Conservation (phyloP, 2,888 invertebrate species). For the Icerya purchasi region DNA sequence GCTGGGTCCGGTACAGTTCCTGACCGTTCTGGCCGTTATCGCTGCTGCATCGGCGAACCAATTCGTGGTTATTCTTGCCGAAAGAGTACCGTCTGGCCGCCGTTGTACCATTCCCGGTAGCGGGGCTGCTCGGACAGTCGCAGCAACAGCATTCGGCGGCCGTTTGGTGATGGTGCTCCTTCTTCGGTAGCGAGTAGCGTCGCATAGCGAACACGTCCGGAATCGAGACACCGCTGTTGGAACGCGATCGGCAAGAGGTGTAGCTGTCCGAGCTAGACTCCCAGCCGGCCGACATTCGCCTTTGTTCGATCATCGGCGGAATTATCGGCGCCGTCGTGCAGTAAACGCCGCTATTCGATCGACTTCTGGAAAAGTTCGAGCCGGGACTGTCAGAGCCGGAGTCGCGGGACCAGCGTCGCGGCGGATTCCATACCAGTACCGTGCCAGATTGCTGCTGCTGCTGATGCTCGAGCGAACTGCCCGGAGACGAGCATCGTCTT, state of each 20-base stretch:
- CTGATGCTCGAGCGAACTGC: slow-evolving; percentile 20
- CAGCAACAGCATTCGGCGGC: slow-evolving; percentile 14
- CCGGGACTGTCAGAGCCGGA: slow-evolving; percentile 31
- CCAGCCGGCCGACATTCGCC: slow-evolving; percentile 46
- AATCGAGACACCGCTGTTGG: slow-evolving; percentile 20
- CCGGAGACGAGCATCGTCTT: slow-evolving; percentile 25
- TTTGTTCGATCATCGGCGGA: slow-evolving; percentile 15
- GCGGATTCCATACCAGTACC: slow-evolving; percentile 36
- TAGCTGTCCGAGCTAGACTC: slow-evolving; percentile 32
- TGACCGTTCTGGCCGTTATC: slow-evolving; percentile 21
- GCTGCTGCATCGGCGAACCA: slow-evolving; percentile 31
- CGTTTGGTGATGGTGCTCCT: slow-evolving; percentile 13
- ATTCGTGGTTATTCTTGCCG: slow-evolving; percentile 22
- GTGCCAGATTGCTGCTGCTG: slow-evolving; percentile 21
- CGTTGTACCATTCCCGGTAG: background rate
- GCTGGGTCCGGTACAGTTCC: slow-evolving; percentile 15
- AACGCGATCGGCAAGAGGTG: slow-evolving; percentile 18
- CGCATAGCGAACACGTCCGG: slow-evolving; percentile 18
- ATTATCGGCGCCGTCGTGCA: slow-evolving; percentile 33
- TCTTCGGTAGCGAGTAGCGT: slow-evolving; percentile 21
- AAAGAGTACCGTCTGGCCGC: slow-evolving; percentile 17
- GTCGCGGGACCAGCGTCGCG: slow-evolving; percentile 33
- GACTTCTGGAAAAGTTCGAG: slow-evolving; percentile 34
- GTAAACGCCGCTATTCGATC: slow-evolving; percentile 34
- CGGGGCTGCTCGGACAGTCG: background rate